Conservation (phyloP, 2,888 invertebrate genomes). For the Balanococcus diminutus region DNA sequence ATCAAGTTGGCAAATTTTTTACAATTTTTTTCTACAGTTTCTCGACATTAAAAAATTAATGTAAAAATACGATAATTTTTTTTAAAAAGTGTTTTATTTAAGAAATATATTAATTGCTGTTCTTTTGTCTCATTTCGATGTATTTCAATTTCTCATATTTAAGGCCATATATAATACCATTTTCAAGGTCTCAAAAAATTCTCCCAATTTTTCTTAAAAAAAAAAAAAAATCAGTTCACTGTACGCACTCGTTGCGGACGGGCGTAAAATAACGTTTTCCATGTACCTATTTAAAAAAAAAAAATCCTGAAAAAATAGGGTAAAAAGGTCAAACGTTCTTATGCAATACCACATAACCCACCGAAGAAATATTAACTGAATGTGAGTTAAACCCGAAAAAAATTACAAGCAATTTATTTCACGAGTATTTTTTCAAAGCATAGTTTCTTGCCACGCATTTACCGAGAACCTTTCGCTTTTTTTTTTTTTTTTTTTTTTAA, state of each 20-base stretch:
- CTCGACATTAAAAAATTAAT: too few species aligned
- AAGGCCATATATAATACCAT: neutral
- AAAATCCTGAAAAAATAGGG: neutral
- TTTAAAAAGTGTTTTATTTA: too few species aligned
- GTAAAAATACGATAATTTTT: too few species aligned
- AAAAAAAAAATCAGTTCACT: too few species aligned
- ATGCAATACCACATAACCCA: neutral
- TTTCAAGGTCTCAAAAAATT: neutral
- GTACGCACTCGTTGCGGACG: too few species aligned
- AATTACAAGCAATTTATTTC: slow-evolving; percentile 5
- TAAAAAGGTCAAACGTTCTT: neutral
- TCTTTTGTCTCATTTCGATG: too few species aligned
- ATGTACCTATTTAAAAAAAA: neutral
- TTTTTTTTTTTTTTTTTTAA: neutral
- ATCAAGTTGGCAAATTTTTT: too few species aligned
- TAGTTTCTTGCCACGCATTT: neutral
- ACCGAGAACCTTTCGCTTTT: neutral
- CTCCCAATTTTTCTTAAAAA: neutral
- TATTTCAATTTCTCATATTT: too few species aligned
- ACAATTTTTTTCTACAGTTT: too few species aligned
- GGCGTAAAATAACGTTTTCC: neutral
- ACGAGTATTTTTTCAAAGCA: neutral
- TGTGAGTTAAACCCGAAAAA: slow-evolving; percentile 9
- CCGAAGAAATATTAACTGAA: neutral
- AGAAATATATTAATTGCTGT: too few species aligned